A percentile compares a stretch with the other conserved stretches of the same genome.
Conservation (phyloP, 2,113 vertebrate species). For the Prinia subflava region DNA sequence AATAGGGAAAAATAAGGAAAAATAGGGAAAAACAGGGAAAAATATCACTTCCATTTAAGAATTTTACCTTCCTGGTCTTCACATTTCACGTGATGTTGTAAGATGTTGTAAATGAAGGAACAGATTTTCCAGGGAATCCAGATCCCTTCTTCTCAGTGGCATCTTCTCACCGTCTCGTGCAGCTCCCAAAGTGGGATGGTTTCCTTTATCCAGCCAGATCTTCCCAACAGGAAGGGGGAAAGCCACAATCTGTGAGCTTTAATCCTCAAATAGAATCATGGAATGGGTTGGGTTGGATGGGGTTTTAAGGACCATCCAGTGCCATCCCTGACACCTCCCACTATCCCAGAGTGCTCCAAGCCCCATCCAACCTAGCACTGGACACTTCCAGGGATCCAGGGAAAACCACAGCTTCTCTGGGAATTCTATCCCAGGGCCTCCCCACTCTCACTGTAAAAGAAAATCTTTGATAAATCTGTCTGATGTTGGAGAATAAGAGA, state of each 20-base stretch:
- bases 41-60: not conserved
- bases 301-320: not conserved
- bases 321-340: not conserved
- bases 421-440: fast-evolving
- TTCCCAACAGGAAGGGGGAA: not conserved
- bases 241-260: not conserved
- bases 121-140: not conserved
- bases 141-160: not conserved
- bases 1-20: too few relatives aligned
- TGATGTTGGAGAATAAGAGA: not conserved
- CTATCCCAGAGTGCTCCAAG: fast-evolving
- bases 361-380: not conserved
- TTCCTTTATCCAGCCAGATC: not conserved
- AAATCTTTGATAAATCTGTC: not conserved
- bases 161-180: not conserved
- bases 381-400: not conserved
- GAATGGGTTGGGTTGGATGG: not conserved
- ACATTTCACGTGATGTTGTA: not conserved
- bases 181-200: not conserved
- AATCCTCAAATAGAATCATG: not conserved
- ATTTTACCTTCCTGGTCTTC: not conserved
- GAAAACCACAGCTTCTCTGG: not conserved
- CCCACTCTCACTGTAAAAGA: too few relatives aligned
- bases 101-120: not conserved
- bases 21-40: too few relatives aligned